Conservation (phyloP, 2,797 vertebrate species). For the Nyctibius grandis region DNA sequence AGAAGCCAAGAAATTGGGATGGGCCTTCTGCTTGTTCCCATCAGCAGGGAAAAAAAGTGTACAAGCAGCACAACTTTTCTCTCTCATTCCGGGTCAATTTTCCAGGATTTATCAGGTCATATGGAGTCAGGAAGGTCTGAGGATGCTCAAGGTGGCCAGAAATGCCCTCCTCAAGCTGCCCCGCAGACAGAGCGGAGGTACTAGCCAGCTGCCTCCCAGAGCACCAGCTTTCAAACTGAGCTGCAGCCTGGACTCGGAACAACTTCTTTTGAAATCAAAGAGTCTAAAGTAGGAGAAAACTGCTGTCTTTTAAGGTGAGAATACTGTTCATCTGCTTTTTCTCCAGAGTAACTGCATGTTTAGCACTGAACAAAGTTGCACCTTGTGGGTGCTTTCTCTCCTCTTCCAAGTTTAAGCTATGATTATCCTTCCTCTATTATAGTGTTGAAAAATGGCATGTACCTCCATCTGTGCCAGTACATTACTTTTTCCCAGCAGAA, state of each 20-base stretch:
- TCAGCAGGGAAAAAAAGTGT: background rate
- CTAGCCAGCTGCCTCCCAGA: background rate
- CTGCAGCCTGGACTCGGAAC: background rate
- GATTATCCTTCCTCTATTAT: background rate
- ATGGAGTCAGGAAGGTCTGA: background rate
- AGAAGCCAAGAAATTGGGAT: background rate
- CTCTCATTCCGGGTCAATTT: background rate
- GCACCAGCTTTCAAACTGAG: background rate
- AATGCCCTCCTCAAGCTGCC: background rate
- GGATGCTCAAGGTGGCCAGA: background rate
- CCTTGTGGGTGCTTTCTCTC: background rate
- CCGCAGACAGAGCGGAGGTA: background rate
- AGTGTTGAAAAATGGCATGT: background rate
- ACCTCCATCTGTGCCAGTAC: background rate
- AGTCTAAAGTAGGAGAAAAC: background rate
- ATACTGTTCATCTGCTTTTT: background rate
- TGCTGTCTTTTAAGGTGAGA: background rate
- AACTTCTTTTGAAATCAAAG: background rate
- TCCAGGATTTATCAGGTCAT: background rate
- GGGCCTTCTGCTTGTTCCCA: background rate
- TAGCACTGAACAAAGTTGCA: background rate
- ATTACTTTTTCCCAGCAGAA: background rate
- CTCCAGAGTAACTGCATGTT: background rate
- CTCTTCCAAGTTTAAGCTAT: background rate
- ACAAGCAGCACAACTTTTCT: background rate